A percentile compares a stretch with the other conserved stretches of the same genome.
Evolutionary conservation across 2,888 invertebrate genomes (phyloP).

Genomic region (Stomorhina lunata): DNA sequence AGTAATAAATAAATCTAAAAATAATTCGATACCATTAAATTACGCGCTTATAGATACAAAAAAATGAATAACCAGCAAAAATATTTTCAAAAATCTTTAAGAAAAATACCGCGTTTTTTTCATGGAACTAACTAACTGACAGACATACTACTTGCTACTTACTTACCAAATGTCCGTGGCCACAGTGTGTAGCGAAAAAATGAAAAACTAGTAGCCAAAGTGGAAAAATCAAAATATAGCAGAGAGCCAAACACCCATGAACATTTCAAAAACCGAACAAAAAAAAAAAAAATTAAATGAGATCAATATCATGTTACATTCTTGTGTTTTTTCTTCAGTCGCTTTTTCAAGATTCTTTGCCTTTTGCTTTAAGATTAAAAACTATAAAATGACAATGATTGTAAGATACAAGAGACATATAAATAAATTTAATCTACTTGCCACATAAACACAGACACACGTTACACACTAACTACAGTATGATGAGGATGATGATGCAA

Average conservation of each 20-base stretch:
- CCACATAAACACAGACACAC: not conserved
- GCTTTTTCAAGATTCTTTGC: constrained; percentile 10
- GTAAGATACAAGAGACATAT: constrained; percentile 21
- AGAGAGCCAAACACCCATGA: not conserved
- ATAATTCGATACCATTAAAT: constrained; percentile 62
- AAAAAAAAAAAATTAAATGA: constrained; percentile 49
- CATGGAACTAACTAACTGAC: not conserved
- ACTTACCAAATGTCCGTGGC: too few species aligned
- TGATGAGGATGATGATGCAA: too few species aligned
- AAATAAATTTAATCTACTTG: constrained; percentile 23
- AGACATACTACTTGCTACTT: not conserved
- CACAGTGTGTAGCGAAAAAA: not conserved
- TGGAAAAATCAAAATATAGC: constrained; percentile 38
- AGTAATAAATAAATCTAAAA: constrained; percentile 66
- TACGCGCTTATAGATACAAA: constrained; percentile 51
- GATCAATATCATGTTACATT: constrained; percentile 65
- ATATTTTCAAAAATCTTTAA: constrained; percentile 57
- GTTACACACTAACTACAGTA: constrained; percentile 11
- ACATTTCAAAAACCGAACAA: not conserved
- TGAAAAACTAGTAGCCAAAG: constrained; percentile 59
- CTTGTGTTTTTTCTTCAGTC: constrained; percentile 17
- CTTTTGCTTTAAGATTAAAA: constrained; percentile 47
- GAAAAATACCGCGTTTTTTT: constrained; percentile 63
- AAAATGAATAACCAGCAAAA: constrained; percentile 4
- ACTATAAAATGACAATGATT: constrained; percentile 57